phyloP scores from a whole-genome alignment of 2,888 invertebrate species.

The Lasioglossum malachurum region DNA sequence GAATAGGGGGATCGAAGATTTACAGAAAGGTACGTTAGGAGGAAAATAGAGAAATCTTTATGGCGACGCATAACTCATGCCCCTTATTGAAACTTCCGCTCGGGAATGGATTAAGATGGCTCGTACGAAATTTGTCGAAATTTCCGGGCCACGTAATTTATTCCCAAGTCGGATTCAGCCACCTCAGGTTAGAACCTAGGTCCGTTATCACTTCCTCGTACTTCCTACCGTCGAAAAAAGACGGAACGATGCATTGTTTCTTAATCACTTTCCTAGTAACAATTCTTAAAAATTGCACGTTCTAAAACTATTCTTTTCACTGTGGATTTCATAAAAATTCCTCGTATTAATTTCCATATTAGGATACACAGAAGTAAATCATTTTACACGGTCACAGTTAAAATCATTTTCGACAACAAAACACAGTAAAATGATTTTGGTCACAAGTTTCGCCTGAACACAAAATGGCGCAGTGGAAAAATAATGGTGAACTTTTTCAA shows the following conservation, averaged over 20 bases:
- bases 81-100: conserved; percentile 80
- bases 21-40: conserved; percentile 52
- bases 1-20: conserved; percentile 34
- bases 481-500: not conserved
- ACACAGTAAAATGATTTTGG: too few relatives aligned
- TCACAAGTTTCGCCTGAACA: not conserved
- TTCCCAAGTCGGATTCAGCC: conserved; percentile 52
- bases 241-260: conserved; percentile 13
- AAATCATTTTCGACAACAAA: too few relatives aligned
- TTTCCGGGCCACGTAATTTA: conserved; percentile 74
- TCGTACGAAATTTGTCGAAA: conserved; percentile 79
- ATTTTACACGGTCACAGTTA: too few relatives aligned
- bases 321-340: not conserved
- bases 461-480: not conserved
- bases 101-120: conserved; percentile 79
- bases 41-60: conserved; percentile 76
- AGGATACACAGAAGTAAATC: too few relatives aligned
- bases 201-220: conserved; percentile 23
- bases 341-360: not conserved
- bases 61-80: conserved; percentile 78
- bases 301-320: not conserved
- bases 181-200: conserved; percentile 26
- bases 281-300: not conserved
- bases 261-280: not conserved
- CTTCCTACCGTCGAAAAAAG: conserved; percentile 5